phyloP scores from a whole-genome alignment of 1,140 invertebrate species.

The Aphelinus atriplicis region DNA sequence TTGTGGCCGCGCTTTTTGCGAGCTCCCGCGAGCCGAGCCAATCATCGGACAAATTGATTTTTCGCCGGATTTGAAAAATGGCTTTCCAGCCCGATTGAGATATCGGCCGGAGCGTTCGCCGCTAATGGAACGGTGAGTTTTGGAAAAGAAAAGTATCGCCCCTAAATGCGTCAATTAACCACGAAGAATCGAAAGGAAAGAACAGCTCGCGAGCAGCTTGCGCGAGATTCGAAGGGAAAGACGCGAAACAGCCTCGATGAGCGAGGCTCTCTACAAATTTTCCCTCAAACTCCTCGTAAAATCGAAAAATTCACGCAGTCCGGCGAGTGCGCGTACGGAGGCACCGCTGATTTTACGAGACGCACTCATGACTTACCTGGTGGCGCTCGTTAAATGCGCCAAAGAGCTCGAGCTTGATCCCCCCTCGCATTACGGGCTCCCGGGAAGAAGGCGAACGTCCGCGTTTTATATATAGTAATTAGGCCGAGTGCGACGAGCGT shows the following conservation, averaged over 20 bases:
- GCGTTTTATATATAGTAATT: conserved; percentile 41
- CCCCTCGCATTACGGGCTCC: neutral
- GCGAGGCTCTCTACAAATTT: conserved; percentile 8
- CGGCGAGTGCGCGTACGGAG: neutral
- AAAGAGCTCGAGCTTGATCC: conserved; percentile 27
- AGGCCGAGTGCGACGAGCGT: conserved; percentile 24
- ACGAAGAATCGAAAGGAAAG: too few relatives aligned
- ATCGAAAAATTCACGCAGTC: conserved; percentile 20
- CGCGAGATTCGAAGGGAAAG: too few relatives aligned
- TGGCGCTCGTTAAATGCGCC: conserved; percentile 42
- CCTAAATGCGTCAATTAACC: too few relatives aligned
- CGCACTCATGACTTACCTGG: conserved; percentile 25
- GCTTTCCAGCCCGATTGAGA: too few relatives aligned
- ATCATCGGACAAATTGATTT: too few relatives aligned
- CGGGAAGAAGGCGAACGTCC: neutral
- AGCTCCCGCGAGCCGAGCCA: neutral
- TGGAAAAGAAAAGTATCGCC: too few relatives aligned
- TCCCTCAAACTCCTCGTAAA: conserved; percentile 9
- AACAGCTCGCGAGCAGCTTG: too few relatives aligned
- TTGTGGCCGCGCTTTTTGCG: conserved; percentile 28
- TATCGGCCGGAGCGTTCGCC: too few relatives aligned
- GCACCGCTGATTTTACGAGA: conserved; percentile 23
- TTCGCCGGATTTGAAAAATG: too few relatives aligned
- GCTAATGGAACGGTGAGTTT: too few relatives aligned
- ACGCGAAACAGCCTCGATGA: too few relatives aligned